Evolutionary conservation across 2,888 invertebrate species (phyloP), one percentile per base, ranked within the genome.

Genomic region (Phengaris arion): DNA sequence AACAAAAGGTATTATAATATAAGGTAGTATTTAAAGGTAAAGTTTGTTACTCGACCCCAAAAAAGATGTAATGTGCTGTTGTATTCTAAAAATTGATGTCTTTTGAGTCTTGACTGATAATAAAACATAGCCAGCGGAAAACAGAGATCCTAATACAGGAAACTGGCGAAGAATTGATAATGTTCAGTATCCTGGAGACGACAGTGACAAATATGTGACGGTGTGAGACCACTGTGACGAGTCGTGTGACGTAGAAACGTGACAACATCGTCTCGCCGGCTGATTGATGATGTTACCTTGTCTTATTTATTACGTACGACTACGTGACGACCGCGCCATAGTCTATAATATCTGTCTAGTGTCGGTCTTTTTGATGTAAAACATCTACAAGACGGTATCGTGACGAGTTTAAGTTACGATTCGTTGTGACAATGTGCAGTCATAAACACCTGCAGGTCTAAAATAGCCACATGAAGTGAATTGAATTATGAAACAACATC

Each of bases 231-330:
- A 22, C 59, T 22, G 59, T 59, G 59, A 59, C 59, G 59, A 59
- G 59, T 52, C 55, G 45, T 46, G 74, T 51, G 51, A 35, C 35
- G 64, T 51, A 74, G 64, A 64, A 59, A 35, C 64, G 51, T 74
- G 64, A 74, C 74, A 35, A 74, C 59, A 74, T 74, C 74, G 64
- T 74, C 74, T 74, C 64, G 59, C 15, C 64, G 3, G 5, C 74
- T 74, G 74, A 74, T 74, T 64, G 64, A 74, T 52, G 74, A 35
- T 35, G n/a, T 6, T 8, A 59, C 13, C 22, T 35, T 74, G 13
- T 74, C 22, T 46, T 4, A 59, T 74, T 74, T 22, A 74, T 15
- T 35, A 35, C 64, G 51, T 12, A 74, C 74, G 74, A 74, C 51
- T 64, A 51, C 9, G 7, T n/a, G 15, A 64, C 73, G 45, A 13